Percentiles rank a stretch among this genome's conserved stretches.
These are phyloP conservation scores for Atethmia centrago DNA, from an alignment of 2,888 invertebrate species.

Conservation along the genomic window DNA sequence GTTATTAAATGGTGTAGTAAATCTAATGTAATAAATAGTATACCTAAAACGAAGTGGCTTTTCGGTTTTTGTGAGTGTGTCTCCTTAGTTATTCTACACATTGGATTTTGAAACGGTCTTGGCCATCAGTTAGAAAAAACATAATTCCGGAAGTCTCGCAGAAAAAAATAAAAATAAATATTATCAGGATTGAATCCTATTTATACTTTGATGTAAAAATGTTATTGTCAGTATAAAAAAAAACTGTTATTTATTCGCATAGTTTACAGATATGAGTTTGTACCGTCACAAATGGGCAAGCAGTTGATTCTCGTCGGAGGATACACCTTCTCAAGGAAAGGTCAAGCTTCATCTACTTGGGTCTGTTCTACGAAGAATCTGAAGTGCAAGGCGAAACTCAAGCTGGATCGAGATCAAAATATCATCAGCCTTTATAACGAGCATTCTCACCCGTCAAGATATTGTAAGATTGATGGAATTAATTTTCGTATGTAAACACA, in stretches of 20 bases:
- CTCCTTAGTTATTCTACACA: not conserved
- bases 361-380: conserved; percentile 63
- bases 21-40: not conserved
- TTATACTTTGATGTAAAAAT: not conserved
- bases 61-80: not conserved
- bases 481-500: conserved; percentile 3
- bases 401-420: conserved; percentile 15
- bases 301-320: conserved; percentile 69
- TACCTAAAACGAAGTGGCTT: not conserved
- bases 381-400: conserved; percentile 60
- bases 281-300: conserved; percentile 55
- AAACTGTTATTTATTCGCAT: not conserved
- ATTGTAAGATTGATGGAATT: conserved; percentile 11
- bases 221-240: not conserved
- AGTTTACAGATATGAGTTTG: conserved; percentile 35
- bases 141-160: not conserved
- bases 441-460: conserved; percentile 44
- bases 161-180: too few relatives aligned
- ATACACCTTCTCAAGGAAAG: conserved; percentile 64
- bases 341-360: conserved; percentile 44
- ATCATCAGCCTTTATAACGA: conserved; percentile 34
- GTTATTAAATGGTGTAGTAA: not conserved
- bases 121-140: not conserved
- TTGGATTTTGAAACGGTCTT: not conserved
- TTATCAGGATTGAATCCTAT: conserved; percentile 1